phyloP scores from a whole-genome alignment of 2,113 vertebrate genomes.

The Nothocercus julius region DNA sequence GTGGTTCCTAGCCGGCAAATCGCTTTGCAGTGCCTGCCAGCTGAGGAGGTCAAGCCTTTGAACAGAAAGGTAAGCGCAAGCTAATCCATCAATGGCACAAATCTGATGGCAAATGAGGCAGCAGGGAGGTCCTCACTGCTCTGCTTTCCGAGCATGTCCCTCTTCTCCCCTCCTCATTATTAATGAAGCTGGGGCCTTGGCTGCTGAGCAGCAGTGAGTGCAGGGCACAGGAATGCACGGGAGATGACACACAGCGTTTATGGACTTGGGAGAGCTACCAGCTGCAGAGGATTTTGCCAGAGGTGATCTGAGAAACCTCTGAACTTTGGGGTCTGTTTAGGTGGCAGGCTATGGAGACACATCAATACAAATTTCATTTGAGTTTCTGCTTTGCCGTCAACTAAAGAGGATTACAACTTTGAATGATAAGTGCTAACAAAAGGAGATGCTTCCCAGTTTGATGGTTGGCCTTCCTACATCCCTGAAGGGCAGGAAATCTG shows the following conservation, averaged over 20 bases:
- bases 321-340: not conserved
- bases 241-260: not conserved
- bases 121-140: not conserved
- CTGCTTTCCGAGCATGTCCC: not conserved
- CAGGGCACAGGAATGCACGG: not conserved
- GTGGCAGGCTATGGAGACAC: not conserved
- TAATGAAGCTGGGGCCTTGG: not conserved
- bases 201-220: not conserved
- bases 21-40: not conserved
- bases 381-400: not conserved
- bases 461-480: not conserved
- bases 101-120: not conserved
- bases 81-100: constrained; percentile 18
- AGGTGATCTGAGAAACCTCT: not conserved
- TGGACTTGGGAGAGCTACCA: not conserved
- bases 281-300: not conserved
- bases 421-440: not conserved
- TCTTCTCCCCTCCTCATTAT: not conserved
- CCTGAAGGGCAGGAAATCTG: not conserved
- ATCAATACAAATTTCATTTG: not conserved
- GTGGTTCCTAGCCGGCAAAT: not conserved
- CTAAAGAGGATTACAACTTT: not conserved
- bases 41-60: constrained; percentile 22
- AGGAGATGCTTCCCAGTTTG: not conserved
- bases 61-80: constrained; percentile 21